phyloP scores from a whole-genome alignment of 2,113 vertebrate species.

The Actenoides hombroni region DNA sequence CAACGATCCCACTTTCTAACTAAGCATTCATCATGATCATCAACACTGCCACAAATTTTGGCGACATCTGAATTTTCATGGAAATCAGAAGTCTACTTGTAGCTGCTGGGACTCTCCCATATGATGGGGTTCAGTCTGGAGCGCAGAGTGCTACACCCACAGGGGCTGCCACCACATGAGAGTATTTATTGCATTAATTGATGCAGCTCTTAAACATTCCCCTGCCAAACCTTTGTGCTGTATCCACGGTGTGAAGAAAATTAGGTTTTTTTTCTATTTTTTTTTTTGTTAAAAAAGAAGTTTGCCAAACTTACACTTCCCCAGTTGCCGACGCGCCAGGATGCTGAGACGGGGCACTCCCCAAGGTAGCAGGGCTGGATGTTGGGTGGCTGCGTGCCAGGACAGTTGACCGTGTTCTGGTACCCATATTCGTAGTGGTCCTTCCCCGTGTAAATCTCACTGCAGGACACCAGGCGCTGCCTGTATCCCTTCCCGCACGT shows the following conservation, averaged over 20 bases:
- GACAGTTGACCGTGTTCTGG: constrained; percentile 87
- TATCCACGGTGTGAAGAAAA: not conserved
- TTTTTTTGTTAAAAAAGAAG: not conserved
- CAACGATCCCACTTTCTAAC: not conserved
- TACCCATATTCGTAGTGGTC: constrained; percentile 93
- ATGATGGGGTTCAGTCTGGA: fast-evolving
- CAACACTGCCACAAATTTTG: not conserved
- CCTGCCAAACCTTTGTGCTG: not conserved
- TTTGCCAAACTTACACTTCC: constrained; percentile 80
- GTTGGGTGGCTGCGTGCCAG: constrained; percentile 86
- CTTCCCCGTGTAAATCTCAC: constrained; percentile 89
- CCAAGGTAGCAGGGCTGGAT: constrained; percentile 83
- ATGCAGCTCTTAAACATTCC: not conserved
- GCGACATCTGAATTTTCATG: not conserved
- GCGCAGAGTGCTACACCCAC: not conserved
- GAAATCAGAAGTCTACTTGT: not conserved
- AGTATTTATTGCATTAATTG: not conserved
- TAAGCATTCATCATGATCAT: not conserved
- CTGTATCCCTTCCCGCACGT: constrained; percentile 92
- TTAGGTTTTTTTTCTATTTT: too few relatives aligned
- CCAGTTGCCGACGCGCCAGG: constrained; percentile 93
- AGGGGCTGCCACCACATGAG: fast-evolving
- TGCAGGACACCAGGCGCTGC: constrained; percentile 92
- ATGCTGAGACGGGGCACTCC: constrained; percentile 76
- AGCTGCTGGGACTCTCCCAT: not conserved